Evolutionary conservation across 2,113 vertebrate species (phyloP).

Genomic region (Malurus cyaneus): DNA sequence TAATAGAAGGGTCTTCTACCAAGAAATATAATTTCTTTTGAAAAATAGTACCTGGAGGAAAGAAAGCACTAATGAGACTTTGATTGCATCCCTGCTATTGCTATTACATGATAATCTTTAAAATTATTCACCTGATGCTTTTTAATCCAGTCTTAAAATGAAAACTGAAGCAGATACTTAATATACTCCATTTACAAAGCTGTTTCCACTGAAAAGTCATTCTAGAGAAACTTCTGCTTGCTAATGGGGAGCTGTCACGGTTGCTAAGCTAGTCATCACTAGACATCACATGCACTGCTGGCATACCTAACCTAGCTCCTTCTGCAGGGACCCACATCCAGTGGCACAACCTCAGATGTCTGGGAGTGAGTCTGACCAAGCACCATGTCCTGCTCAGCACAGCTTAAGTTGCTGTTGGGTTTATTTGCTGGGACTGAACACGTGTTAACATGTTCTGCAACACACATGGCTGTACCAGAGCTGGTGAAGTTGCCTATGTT

Average conservation of each 20-base stretch:
- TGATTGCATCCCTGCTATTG: not conserved
- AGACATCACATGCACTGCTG: not conserved
- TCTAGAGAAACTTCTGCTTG: not conserved
- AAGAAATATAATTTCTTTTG: not conserved
- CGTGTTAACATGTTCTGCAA: not conserved
- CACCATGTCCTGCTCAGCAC: not conserved
- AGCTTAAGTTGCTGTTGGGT: not conserved
- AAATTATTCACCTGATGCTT: not conserved
- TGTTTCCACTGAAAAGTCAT: not conserved
- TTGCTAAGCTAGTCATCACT: not conserved
- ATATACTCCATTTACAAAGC: not conserved
- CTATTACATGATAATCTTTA: not conserved
- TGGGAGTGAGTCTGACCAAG: not conserved
- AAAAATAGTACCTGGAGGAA: not conserved
- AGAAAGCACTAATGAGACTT: not conserved
- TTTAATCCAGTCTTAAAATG: not conserved
- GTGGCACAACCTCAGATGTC: too few species aligned
- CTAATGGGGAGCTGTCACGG: not conserved
- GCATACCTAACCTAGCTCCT: not conserved
- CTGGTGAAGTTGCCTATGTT: not conserved
- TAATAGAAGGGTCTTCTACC: not conserved
- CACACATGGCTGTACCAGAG: accelerated
- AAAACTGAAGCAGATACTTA: not conserved
- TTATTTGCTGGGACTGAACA: not conserved
- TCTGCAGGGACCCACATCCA: not conserved